A percentile compares a stretch with the other conserved stretches of the same genome.
phyloP scores from a whole-genome alignment of 2,797 vertebrate genomes.

The Leuciscus waleckii region DNA sequence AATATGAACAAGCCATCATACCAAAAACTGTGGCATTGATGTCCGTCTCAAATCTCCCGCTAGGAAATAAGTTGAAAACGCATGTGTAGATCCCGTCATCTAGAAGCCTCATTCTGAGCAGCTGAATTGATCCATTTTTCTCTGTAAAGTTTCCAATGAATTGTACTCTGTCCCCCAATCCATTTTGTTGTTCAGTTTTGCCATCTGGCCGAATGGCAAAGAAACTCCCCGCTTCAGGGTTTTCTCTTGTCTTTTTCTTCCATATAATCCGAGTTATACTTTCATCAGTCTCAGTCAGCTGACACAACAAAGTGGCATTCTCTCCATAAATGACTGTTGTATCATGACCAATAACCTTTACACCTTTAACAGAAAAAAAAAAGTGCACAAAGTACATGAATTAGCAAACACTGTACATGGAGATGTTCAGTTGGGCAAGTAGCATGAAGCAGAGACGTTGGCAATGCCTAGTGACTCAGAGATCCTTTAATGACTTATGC shows the following conservation, averaged over 20 bases:
- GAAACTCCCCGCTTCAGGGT: background rate
- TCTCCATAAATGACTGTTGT: background rate
- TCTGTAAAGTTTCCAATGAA: background rate
- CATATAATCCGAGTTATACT: background rate
- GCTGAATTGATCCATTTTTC: constrained; percentile 17
- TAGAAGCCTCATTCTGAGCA: background rate
- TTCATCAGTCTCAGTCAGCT: background rate
- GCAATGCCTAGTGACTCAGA: too few species aligned
- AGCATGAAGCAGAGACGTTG: too few species aligned
- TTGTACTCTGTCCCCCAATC: constrained; percentile 2
- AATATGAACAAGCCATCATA: background rate
- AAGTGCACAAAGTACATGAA: background rate
- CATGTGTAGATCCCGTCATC: constrained; percentile 31
- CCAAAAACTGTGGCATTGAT: constrained; percentile 6
- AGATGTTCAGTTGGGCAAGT: background rate
- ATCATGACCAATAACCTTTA: background rate
- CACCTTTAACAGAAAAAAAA: background rate
- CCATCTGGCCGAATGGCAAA: background rate
- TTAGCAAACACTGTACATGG: background rate
- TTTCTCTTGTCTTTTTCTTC: background rate
- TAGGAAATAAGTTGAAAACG: background rate
- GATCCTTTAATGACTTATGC: too few species aligned
- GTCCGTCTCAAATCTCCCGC: background rate
- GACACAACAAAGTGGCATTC: background rate
- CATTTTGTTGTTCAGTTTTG: accelerated